phyloP scores from a whole-genome alignment of 2,888 invertebrate species.

The Terebella lapidaria region DNA sequence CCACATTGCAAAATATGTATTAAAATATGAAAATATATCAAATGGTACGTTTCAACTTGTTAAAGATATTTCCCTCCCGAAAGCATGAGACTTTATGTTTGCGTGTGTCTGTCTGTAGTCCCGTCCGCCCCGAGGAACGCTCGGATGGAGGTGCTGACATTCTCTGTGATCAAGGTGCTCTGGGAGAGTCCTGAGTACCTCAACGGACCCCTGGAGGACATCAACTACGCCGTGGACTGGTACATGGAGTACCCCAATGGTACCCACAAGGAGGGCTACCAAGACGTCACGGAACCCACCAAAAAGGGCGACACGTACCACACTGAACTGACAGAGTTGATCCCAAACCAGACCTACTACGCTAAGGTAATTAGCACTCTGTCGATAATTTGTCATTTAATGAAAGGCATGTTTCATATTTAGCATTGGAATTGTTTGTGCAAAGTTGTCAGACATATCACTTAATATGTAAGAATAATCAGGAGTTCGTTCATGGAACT shows the following conservation, averaged over 20 bases:
- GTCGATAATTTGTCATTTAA: too few relatives aligned
- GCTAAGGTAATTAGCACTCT: too few relatives aligned
- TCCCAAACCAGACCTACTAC: background rate
- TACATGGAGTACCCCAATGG: background rate
- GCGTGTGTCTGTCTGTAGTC: background rate
- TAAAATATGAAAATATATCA: too few relatives aligned
- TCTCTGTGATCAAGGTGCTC: background rate
- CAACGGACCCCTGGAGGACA: background rate
- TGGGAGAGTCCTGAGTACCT: background rate
- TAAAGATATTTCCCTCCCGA: too few relatives aligned
- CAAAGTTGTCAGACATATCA: too few relatives aligned
- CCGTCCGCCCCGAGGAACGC: background rate
- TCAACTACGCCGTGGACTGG: background rate
- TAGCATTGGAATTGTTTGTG: too few relatives aligned
- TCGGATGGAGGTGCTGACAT: background rate
- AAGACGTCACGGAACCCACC: background rate
- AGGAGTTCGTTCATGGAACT: too few relatives aligned
- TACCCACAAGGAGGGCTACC: background rate
- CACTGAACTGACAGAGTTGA: background rate
- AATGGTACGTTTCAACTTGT: too few relatives aligned
- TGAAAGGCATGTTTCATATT: too few relatives aligned
- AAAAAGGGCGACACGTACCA: background rate
- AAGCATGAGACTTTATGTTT: background rate
- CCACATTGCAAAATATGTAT: too few relatives aligned
- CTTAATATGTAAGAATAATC: too few relatives aligned